Percentiles rank a stretch among this genome's conserved stretches.
Conservation (phyloP, 1,140 invertebrate genomes). For the Pseudomyrmex dendroicus region DNA sequence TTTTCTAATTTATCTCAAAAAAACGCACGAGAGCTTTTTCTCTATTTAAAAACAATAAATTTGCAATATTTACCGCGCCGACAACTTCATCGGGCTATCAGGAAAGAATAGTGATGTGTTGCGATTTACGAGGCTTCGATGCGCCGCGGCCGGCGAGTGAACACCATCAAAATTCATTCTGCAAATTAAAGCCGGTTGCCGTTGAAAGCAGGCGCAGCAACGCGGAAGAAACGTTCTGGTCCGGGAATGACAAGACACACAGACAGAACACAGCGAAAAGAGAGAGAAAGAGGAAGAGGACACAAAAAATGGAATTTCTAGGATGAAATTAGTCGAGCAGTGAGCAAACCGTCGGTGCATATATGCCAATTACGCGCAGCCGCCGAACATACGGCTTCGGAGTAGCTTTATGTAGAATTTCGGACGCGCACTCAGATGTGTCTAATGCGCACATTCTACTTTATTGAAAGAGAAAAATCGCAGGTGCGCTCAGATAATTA, state of each 20-base stretch:
- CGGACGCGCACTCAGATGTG: background rate
- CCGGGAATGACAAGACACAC: background rate
- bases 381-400: conserved; percentile 15
- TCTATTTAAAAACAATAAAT: background rate
- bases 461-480: conserved; percentile 25
- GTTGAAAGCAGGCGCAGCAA: conserved; percentile 12
- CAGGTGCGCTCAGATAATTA: conserved; percentile 25
- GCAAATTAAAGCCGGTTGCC: background rate
- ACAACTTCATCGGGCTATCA: background rate
- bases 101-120: background rate
- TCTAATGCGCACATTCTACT: conserved; percentile 16
- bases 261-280: background rate
- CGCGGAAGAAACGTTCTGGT: background rate
- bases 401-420: conserved; percentile 22
- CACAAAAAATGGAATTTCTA: conserved; percentile 13
- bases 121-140: conserved; percentile 2
- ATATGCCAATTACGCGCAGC: conserved; percentile 42
- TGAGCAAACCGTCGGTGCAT: conserved; percentile 14
- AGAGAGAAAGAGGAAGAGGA: background rate
- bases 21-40: background rate
- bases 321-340: conserved; percentile 36
- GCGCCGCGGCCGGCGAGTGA: background rate
- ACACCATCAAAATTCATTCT: conserved; percentile 17
- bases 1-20: background rate
- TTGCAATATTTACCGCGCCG: background rate